A percentile compares a stretch with the other conserved stretches of the same genome.
These are phyloP conservation scores for Chloromyia formosa DNA, from an alignment of 2,888 invertebrate species.

Conservation along the genomic window DNA sequence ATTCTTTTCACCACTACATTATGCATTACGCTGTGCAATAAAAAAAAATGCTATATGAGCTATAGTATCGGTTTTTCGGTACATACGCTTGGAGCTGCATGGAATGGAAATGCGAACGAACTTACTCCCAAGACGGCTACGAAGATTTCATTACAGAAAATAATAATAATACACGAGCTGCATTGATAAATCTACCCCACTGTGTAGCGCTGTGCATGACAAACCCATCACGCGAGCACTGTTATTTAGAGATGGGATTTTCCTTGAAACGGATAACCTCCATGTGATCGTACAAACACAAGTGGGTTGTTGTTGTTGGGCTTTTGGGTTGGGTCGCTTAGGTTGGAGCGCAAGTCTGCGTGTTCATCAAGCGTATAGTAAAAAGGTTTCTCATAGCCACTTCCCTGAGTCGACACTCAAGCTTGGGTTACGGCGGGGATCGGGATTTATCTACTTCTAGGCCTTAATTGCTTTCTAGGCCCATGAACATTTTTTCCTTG, in stretches of 20 bases:
- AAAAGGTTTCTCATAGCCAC: constrained; percentile 43
- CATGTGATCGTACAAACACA: constrained; percentile 42
- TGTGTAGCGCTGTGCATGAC: too few species aligned
- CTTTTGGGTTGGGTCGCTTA: constrained; percentile 21
- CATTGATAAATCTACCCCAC: too few species aligned
- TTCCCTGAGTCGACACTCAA: constrained; percentile 29
- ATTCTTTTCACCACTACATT: too few species aligned
- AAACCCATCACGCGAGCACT: background rate
- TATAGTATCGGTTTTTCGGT: too few species aligned
- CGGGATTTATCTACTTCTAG: constrained; percentile 40
- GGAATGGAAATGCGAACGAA: too few species aligned
- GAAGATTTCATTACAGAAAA: too few species aligned
- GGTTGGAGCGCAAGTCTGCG: background rate
- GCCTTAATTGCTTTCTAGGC: constrained; percentile 47
- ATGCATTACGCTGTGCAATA: too few species aligned
- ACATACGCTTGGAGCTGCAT: too few species aligned
- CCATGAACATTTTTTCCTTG: constrained; percentile 36
- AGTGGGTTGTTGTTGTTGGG: constrained; percentile 37
- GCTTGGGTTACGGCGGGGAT: constrained; percentile 1
- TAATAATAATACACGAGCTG: too few species aligned
- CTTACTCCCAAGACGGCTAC: too few species aligned
- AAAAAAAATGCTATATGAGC: too few species aligned
- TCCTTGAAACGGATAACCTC: constrained; percentile 48
- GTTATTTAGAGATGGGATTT: constrained; percentile 36
- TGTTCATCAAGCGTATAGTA: constrained; percentile 17